Percentiles rank a stretch among this genome's conserved stretches.
Evolutionary conservation across 1,140 invertebrate species (phyloP).

Genomic region (Tetramorium simillimum): DNA sequence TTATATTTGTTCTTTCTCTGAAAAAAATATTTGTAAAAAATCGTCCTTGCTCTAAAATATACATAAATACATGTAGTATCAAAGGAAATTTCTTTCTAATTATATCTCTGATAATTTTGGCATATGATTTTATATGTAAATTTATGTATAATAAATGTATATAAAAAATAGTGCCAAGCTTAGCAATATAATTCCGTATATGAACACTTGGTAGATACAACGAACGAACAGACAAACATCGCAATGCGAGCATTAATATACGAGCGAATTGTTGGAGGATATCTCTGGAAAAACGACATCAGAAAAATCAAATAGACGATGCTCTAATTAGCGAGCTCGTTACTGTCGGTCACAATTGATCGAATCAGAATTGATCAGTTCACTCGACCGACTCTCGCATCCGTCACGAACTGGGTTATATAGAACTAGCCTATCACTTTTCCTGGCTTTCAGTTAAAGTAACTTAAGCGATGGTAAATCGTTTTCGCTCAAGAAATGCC

Average conservation of each 20-base stretch:
- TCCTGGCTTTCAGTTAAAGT: slow-evolving; percentile 17
- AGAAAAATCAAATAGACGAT: slow-evolving; percentile 7
- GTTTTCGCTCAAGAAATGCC: background rate
- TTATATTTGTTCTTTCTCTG: background rate
- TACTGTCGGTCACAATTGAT: slow-evolving; percentile 25
- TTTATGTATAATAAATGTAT: background rate
- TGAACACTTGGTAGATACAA: background rate
- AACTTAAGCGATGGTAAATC: slow-evolving; percentile 31
- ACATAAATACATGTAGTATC: background rate
- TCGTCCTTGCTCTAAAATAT: background rate
- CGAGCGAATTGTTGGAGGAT: background rate
- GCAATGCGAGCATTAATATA: background rate
- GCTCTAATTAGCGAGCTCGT: slow-evolving; percentile 39
- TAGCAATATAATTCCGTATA: background rate
- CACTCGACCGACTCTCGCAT: background rate
- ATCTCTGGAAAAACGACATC: background rate
- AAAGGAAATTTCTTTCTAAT: background rate
- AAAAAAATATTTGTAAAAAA: background rate
- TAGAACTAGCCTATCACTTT: background rate
- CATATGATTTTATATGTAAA: background rate
- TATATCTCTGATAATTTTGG: background rate
- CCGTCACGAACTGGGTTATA: slow-evolving; percentile 6
- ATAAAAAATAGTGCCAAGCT: background rate
- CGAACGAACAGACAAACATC: background rate
- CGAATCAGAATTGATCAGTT: slow-evolving; percentile 32